Conservation (phyloP, 2,888 invertebrate genomes). For the Cerastis leucographa region DNA sequence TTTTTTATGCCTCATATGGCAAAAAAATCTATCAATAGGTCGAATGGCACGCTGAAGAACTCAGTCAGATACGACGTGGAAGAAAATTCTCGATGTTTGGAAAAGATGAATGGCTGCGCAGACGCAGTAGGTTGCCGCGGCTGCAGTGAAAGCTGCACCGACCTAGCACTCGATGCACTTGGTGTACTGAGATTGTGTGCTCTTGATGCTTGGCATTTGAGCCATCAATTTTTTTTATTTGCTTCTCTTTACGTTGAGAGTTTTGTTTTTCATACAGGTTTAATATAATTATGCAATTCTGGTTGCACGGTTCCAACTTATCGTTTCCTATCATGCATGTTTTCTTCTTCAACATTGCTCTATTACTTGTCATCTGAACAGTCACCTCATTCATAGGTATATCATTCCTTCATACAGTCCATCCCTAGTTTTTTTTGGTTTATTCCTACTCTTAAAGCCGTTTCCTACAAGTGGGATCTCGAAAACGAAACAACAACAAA, state of each 20-base stretch:
- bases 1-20: too few relatives aligned
- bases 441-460: not conserved
- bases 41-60: not conserved
- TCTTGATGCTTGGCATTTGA: slow-evolving; percentile 64
- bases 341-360: not conserved
- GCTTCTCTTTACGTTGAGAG: not conserved
- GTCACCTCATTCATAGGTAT: not conserved
- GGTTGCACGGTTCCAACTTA: not conserved
- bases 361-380: not conserved
- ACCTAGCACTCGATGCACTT: slow-evolving; percentile 71
- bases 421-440: not conserved
- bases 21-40: not conserved
- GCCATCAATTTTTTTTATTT: not conserved
- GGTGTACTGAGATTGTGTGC: slow-evolving; percentile 38
- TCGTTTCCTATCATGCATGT: not conserved
- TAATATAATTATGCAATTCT: not conserved
- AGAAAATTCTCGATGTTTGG: slow-evolving; percentile 1
- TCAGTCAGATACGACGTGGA: not conserved
- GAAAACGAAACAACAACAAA: not conserved
- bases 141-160: slow-evolving; percentile 78
- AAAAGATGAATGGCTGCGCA: slow-evolving; percentile 50
- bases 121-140: slow-evolving; percentile 61
- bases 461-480: not conserved
- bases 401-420: not conserved
- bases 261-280: not conserved